Percentiles rank a stretch among this genome's conserved stretches.
phyloP scores from a whole-genome alignment of 2,888 invertebrate genomes.

The Eilema depressum region DNA sequence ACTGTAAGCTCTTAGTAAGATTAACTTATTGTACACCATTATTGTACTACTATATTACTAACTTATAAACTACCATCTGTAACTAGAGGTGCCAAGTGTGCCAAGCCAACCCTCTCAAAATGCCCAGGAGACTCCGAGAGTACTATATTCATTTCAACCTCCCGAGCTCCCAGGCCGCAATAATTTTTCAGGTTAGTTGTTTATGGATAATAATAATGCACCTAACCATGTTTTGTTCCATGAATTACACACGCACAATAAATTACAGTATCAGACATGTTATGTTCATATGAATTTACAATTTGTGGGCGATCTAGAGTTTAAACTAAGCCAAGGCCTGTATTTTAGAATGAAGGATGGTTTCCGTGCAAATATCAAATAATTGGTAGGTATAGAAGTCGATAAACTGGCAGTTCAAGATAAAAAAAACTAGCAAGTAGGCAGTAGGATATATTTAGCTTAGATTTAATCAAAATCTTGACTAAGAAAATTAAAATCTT shows the following conservation, averaged over 20 bases:
- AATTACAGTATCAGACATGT: background rate
- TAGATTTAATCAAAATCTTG: no score
- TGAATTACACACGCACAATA: background rate
- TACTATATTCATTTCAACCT: background rate
- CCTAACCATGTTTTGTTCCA: background rate
- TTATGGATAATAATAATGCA: background rate
- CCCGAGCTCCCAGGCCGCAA: background rate
- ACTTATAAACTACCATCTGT: no score
- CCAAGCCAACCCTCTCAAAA: no score
- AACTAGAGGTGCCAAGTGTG: no score
- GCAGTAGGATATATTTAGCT: no score
- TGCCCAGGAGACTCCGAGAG: background rate
- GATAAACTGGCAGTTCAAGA: background rate
- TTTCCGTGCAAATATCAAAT: background rate
- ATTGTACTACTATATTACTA: no score
- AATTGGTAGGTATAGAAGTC: background rate
- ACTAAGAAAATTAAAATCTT: no score
- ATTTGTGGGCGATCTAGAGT: constrained; percentile 1
- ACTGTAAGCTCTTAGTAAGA: no score
- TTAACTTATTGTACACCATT: no score
- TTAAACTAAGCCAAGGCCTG: background rate
- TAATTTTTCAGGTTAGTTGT: background rate
- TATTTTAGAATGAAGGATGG: background rate
- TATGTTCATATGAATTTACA: constrained; percentile 2
- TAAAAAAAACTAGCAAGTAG: no score